Evolutionary conservation across 2,888 invertebrate species (phyloP).

Genomic region (Phytoseiulus persimilis): DNA sequence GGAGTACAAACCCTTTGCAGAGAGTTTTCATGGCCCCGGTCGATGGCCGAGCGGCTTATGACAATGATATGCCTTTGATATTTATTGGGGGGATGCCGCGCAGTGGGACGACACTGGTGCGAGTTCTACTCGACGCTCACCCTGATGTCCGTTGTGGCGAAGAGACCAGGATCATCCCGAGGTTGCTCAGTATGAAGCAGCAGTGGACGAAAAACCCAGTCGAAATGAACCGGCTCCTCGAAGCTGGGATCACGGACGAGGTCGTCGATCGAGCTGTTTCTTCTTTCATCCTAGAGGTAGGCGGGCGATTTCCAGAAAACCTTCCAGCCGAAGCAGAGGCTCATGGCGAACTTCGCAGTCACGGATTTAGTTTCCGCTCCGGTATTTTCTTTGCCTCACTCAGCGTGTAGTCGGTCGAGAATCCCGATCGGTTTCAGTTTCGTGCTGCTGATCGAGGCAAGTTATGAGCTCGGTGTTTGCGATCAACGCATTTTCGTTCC

Average conservation of each 20-base stretch:
- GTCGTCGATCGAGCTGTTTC: conserved; percentile 89
- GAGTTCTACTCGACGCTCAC: conserved; percentile 96
- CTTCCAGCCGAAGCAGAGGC: no score
- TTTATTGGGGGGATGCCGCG: conserved; percentile 96
- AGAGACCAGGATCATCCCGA: conserved; percentile 89
- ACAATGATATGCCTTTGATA: conserved; percentile 81
- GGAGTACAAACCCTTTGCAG: background rate
- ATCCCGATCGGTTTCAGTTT: no score
- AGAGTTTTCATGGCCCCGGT: background rate
- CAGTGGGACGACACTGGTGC: conserved; percentile 91
- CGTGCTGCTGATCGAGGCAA: no score
- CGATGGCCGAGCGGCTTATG: conserved; percentile 54
- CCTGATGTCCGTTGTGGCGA: conserved; percentile 92
- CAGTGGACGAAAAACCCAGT: conserved; percentile 92
- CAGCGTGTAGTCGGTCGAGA: no score
- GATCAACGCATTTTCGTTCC: background rate
- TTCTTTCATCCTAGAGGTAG: conserved; percentile 86
- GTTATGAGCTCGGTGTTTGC: no score
- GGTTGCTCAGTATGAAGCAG: conserved; percentile 79
- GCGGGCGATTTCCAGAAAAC: no score
- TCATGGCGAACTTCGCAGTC: no score
- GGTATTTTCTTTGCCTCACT: no score
- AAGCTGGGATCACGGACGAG: conserved; percentile 85
- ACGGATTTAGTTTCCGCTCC: no score
- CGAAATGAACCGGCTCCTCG: conserved; percentile 77